phyloP scores from a whole-genome alignment of 2,888 invertebrate genomes.

The Coecobrya sp. region DNA sequence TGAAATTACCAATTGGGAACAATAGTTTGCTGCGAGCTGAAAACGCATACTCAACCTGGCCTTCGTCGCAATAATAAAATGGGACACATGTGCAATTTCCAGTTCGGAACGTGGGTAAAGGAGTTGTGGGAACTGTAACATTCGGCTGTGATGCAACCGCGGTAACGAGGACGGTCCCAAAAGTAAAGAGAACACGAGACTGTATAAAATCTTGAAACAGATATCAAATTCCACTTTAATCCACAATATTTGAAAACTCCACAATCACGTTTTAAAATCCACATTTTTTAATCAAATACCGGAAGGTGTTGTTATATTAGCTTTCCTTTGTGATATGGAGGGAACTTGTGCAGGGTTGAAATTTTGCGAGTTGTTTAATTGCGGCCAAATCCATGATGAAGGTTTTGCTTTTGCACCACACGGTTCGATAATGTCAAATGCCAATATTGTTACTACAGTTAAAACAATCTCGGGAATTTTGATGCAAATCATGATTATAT shows the following conservation, averaged over 20 bases:
- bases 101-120: not conserved
- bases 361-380: slow-evolving; percentile 6
- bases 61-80: slow-evolving; percentile 85
- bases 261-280: not conserved
- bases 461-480: not conserved
- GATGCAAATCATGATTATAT: not conserved
- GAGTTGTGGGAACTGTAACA: slow-evolving; percentile 6
- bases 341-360: not conserved
- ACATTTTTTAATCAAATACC: not conserved
- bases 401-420: slow-evolving; percentile 49
- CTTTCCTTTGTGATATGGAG: not conserved
- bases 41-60: slow-evolving; percentile 79
- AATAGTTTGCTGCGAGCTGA: not conserved
- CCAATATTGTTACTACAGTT: not conserved
- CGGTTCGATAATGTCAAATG: not conserved
- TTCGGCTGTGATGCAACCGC: slow-evolving; percentile 49
- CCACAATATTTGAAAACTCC: too few species aligned
- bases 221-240: too few species aligned
- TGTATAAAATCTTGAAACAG: slow-evolving; percentile 61
- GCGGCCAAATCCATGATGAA: slow-evolving; percentile 63
- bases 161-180: slow-evolving; percentile 65
- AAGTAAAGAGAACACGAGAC: slow-evolving; percentile 78
- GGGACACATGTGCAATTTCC: slow-evolving; percentile 85
- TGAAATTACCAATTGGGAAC: not conserved
- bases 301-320: not conserved